Percentiles rank a stretch among this genome's conserved stretches.
Evolutionary conservation across 37 sponge, comb jelly and placozoan genomes (phyloP).

Genomic region (Halisarca cf. caerulea): DNA sequence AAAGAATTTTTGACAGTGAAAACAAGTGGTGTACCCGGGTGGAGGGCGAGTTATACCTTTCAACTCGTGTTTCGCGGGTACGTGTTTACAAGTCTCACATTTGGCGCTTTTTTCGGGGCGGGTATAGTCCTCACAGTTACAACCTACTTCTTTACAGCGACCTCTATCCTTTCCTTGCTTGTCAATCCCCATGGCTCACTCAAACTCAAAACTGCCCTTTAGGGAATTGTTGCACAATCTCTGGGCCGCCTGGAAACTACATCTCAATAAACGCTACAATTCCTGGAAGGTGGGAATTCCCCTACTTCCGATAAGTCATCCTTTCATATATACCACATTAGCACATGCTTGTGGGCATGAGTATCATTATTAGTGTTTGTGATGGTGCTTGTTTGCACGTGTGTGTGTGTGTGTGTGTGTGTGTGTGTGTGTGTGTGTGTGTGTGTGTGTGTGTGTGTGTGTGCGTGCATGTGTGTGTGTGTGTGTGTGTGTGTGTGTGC

Average conservation of each 20-base stretch:
- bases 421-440: constrained; percentile 14
- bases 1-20: not conserved
- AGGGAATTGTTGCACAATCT: no score
- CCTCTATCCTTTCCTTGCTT: constrained; percentile 3
- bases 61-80: not conserved
- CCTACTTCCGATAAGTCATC: no score
- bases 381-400: no score
- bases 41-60: not conserved
- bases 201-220: no score
- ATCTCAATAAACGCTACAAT: no score
- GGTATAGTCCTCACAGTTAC: not conserved
- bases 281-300: no score
- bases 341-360: no score
- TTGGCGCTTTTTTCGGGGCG: not conserved
- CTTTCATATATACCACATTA: no score
- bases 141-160: not conserved
- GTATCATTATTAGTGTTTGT: no score
- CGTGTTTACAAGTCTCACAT: not conserved
- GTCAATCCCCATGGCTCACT: not conserved
- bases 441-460: constrained; percentile 13
- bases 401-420: no score
- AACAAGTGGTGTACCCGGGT: not conserved
- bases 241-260: no score
- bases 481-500: constrained; percentile 14
- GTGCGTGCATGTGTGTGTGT: constrained; percentile 10